These are phyloP conservation scores for Tapera naevia DNA, from an alignment of 2,797 vertebrate species.

Conservation along the genomic window DNA sequence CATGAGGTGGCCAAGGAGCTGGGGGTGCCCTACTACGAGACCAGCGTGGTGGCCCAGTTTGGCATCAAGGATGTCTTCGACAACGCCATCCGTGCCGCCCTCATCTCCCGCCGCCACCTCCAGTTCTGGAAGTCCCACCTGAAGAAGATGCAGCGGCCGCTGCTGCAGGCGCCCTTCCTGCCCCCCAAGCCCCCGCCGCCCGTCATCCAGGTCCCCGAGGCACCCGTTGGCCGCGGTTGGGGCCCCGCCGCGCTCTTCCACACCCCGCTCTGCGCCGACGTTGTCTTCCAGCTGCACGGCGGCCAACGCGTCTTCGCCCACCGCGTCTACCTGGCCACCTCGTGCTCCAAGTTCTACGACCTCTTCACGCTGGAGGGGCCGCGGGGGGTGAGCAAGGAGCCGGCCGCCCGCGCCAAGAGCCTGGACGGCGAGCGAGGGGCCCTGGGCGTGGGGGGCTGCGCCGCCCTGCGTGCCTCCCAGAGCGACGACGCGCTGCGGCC, in stretches of 20 bases:
- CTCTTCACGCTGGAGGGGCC: slow-evolving; percentile 83
- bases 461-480: slow-evolving; percentile 81
- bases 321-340: slow-evolving; percentile 89
- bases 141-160: slow-evolving; percentile 87
- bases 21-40: slow-evolving; percentile 91
- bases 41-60: slow-evolving; percentile 92
- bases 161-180: slow-evolving; percentile 89
- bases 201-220: slow-evolving; percentile 85
- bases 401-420: slow-evolving; percentile 83
- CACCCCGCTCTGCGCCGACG: slow-evolving; percentile 85
- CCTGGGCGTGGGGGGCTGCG: slow-evolving; percentile 62
- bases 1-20: slow-evolving; percentile 92
- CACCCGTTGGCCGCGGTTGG: slow-evolving; percentile 74
- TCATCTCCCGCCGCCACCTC: slow-evolving; percentile 90
- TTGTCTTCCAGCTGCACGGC: slow-evolving; percentile 84
- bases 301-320: slow-evolving; percentile 88
- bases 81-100: slow-evolving; percentile 91
- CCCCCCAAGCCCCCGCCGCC: slow-evolving; percentile 88
- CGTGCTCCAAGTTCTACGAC: slow-evolving; percentile 92
- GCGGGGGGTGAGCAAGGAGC: slow-evolving; percentile 74
- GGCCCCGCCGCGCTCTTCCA: slow-evolving; percentile 84
- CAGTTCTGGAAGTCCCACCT: slow-evolving; percentile 95
- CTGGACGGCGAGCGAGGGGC: slow-evolving; percentile 81
- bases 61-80: slow-evolving; percentile 94
- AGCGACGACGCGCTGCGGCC: slow-evolving; percentile 80